Percentiles rank a stretch among this genome's conserved stretches.
phyloP scores from a whole-genome alignment of 2,113 vertebrate species.

The Lathamus discolor region DNA sequence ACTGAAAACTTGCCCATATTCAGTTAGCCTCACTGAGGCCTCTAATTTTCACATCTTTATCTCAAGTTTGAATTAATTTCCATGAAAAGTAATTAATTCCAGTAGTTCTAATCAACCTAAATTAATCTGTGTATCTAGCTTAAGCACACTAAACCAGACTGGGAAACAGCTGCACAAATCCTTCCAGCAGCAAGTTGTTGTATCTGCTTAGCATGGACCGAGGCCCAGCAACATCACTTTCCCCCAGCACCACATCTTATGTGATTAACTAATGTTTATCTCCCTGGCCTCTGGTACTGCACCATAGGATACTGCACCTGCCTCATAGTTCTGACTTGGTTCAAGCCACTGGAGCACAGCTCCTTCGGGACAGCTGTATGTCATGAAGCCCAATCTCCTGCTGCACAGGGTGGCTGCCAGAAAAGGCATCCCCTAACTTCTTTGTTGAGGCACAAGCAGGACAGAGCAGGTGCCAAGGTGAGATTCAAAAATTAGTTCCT shows the following conservation, averaged over 20 bases:
- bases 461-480: neutral
- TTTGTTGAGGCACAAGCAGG: neutral
- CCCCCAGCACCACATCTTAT: neutral
- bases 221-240: neutral
- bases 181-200: rapidly evolving
- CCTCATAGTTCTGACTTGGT: neutral
- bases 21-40: neutral
- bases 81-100: neutral
- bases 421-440: rapidly evolving
- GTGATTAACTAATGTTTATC: neutral
- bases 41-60: neutral
- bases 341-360: neutral
- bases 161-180: neutral
- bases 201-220: rapidly evolving
- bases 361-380: neutral
- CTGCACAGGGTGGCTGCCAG: neutral
- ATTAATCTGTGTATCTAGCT: neutral
- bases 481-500: neutral
- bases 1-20: neutral
- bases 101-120: neutral
- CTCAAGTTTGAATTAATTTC: neutral
- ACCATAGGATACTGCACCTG: neutral
- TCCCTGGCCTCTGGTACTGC: neutral
- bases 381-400: neutral
- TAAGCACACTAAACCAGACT: neutral